Evolutionary conservation across 1,140 invertebrate genomes (phyloP), one percentile per base, ranked within the genome.

Genomic region (Pomacea maculata): DNA sequence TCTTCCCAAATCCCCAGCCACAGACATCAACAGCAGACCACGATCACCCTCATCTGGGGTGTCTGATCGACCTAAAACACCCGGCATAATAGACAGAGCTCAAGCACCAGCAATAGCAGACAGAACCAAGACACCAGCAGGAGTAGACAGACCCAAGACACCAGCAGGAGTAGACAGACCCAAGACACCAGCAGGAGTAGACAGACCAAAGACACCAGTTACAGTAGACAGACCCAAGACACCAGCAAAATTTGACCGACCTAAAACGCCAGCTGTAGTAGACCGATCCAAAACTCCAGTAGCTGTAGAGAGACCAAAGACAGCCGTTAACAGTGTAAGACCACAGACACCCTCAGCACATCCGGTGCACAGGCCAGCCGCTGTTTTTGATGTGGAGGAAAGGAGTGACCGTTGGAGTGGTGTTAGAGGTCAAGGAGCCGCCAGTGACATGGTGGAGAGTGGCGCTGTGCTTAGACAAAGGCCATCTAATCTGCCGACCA

Each of bases 101-200:
- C 9, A 19, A 19, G 10, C 67, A 19, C 67, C 67, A 34, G 15
- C 19, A 2, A 14, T 19, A 7, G n/a, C 61, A 45, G 73, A 79
- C 29, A 71, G 80, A 25, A 73, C 81, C 19, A 81, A 79, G 65
- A 81, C 79, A 17, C 79, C 81, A 11, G 54, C 63, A 6, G 65
- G 9, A 71, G 54, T 45, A 78, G 64, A 72, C 61, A 64, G 84
- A 68, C 82, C 84, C 45, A 85, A 85, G 57, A 85, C 84, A 8
- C 84, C 84, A 8, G 81, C 78, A 21, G 83, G 80, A 14, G 75
- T 72, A 29, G 70, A 52, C 45, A 64, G 79, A 73, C 82, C 84
- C 25, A 55, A 77, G 64, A 85, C 84, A 5, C 82, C 82, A 0
- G 75, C 79, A 61, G 76, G 77, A 25, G 64, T 78, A 74, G 81